phyloP scores from a whole-genome alignment of 2,113 vertebrate species.

The Archilochus colubris region DNA sequence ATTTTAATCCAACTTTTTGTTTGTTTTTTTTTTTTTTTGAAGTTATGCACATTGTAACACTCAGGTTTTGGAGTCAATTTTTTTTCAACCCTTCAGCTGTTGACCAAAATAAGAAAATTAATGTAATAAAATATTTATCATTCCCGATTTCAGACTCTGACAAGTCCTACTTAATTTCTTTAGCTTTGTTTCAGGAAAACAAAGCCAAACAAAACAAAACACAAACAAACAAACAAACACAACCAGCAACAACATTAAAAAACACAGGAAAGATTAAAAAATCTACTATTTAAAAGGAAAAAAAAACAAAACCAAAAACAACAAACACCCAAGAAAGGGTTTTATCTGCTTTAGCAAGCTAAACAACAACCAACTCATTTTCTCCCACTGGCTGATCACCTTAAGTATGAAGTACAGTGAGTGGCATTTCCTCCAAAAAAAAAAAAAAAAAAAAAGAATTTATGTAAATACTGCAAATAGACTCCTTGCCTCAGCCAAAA shows the following conservation, averaged over 20 bases:
- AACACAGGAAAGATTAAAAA: not conserved
- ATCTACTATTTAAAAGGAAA: no score
- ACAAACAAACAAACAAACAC: no score
- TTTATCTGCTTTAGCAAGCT: not conserved
- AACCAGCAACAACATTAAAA: not conserved
- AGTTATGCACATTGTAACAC: not conserved
- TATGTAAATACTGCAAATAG: conserved; percentile 35
- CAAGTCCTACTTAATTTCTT: not conserved
- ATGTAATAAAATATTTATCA: not conserved
- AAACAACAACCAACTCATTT: not conserved
- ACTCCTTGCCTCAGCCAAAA: conserved; percentile 4
- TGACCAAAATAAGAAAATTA: not conserved
- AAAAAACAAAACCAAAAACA: no score
- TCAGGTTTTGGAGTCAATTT: not conserved
- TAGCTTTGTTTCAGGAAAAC: not conserved
- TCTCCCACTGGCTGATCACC: conserved; percentile 21
- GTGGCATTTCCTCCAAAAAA: conserved; percentile 33
- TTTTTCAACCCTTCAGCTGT: not conserved
- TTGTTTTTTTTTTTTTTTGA: not conserved
- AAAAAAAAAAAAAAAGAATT: conserved; percentile 1
- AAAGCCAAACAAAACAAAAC: no score
- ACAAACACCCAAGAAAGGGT: not conserved
- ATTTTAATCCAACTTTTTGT: not conserved
- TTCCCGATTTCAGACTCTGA: not conserved
- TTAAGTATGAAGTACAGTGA: conserved; percentile 29